Conservation (phyloP, 1,140 invertebrate species). For the Rhopalosiphum padi region DNA sequence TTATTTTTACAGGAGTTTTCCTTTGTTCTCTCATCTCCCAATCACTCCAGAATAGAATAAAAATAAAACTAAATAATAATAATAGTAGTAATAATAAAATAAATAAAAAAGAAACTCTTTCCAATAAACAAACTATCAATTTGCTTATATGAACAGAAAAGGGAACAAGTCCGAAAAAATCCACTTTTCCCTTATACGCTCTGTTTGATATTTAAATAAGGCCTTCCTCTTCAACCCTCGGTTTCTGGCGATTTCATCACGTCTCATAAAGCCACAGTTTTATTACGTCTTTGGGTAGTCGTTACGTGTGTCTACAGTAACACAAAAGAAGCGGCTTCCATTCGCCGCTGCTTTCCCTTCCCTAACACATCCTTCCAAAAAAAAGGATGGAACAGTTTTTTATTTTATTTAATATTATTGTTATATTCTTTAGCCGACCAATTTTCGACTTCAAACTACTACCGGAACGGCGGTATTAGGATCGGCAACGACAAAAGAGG, state of each 20-base stretch:
- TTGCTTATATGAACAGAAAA: background rate
- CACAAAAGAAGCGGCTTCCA: constrained; percentile 19
- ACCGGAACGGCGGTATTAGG: constrained; percentile 39
- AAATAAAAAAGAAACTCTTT: background rate
- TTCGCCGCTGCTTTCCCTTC: background rate
- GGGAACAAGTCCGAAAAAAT: constrained; percentile 20
- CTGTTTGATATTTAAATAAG: constrained; percentile 55
- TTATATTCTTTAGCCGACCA: constrained; percentile 44
- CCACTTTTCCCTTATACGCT: constrained; percentile 22
- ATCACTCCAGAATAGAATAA: constrained; percentile 8
- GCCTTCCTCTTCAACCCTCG: background rate
- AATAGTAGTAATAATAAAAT: constrained; percentile 12
- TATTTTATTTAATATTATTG: constrained; percentile 50
- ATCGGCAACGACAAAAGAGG: constrained; percentile 42
- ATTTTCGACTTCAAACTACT: constrained; percentile 46
- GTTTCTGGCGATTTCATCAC: constrained; percentile 52
- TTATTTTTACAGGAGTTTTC: background rate
- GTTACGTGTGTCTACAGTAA: constrained; percentile 32
- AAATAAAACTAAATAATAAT: constrained; percentile 9
- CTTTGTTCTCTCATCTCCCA: background rate
- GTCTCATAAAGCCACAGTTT: constrained; percentile 49
- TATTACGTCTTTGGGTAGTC: constrained; percentile 50
- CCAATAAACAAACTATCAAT: constrained; percentile 5
- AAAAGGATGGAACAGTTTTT: background rate
- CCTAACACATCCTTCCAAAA: background rate